These are phyloP conservation scores for Sycophila texana DNA, from an alignment of 2,888 invertebrate species.

Conservation along the genomic window DNA sequence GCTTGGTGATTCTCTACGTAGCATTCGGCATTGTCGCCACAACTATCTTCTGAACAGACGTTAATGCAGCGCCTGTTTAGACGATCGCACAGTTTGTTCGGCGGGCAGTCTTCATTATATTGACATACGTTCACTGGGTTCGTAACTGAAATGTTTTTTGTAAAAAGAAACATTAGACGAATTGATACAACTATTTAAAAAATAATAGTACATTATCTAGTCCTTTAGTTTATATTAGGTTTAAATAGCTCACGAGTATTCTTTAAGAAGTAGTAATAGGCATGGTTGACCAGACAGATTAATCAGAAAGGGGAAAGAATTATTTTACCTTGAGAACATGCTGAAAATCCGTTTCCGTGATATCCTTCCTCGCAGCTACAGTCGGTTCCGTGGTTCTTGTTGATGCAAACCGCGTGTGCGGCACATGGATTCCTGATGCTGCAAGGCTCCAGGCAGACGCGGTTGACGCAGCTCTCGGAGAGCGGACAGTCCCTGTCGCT, in stretches of 20 bases:
- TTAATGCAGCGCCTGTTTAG: constrained; percentile 90
- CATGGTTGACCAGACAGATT: no score
- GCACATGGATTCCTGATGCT: constrained; percentile 90
- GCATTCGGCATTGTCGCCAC: constrained; percentile 88
- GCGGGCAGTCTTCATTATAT: constrained; percentile 93
- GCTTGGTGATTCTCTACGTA: constrained; percentile 88
- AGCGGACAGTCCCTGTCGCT: constrained; percentile 90
- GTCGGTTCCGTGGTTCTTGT: constrained; percentile 90
- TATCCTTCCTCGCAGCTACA: constrained; percentile 91
- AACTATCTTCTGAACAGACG: constrained; percentile 86
- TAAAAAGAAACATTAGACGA: no score
- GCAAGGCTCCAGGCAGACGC: constrained; percentile 91
- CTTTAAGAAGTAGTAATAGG: no score
- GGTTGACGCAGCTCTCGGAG: constrained; percentile 91
- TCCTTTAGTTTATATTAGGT: no score
- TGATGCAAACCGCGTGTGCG: constrained; percentile 89
- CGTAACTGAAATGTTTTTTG: constrained; percentile 70
- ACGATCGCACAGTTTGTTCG: constrained; percentile 89
- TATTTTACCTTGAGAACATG: constrained; percentile 85
- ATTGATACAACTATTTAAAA: no score
- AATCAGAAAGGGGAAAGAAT: background rate
- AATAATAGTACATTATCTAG: no score
- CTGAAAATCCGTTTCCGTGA: constrained; percentile 90
- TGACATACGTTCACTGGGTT: constrained; percentile 84
- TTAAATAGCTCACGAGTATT: no score